These are phyloP conservation scores for Callorhinus ursinus DNA, from an alignment of 2,113 vertebrate genomes.

Conservation along the genomic window DNA sequence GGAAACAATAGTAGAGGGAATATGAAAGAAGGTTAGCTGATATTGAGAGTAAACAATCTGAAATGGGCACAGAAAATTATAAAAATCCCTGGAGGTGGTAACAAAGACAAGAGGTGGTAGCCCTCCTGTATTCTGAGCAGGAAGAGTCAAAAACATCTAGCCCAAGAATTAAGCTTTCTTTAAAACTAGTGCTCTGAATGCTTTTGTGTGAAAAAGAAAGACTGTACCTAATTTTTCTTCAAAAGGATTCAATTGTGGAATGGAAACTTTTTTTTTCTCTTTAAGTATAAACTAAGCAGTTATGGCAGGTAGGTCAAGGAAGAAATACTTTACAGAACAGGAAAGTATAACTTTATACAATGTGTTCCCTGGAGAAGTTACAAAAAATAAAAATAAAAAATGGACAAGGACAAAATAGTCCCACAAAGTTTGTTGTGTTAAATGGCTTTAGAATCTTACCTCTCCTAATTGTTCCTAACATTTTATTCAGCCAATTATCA, in stretches of 20 bases:
- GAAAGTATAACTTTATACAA: slow-evolving; percentile 70
- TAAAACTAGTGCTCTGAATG: slow-evolving; percentile 31
- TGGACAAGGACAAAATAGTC: slow-evolving; percentile 52
- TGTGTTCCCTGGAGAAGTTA: slow-evolving; percentile 47
- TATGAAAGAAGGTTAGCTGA: background rate
- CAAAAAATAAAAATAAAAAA: background rate
- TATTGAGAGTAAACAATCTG: background rate
- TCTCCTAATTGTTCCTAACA: slow-evolving; percentile 78
- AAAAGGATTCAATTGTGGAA: slow-evolving; percentile 50
- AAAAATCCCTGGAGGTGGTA: background rate
- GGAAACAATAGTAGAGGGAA: background rate
- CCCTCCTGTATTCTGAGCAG: slow-evolving; percentile 8
- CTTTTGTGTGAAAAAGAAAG: slow-evolving; percentile 64
- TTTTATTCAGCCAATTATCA: slow-evolving; percentile 78
- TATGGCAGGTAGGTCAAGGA: slow-evolving; percentile 74
- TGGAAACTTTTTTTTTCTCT: slow-evolving; percentile 70
- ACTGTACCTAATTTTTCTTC: slow-evolving; percentile 38
- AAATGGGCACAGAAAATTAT: background rate
- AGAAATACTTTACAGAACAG: slow-evolving; percentile 74
- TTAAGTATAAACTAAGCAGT: slow-evolving; percentile 66
- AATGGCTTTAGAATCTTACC: slow-evolving; percentile 67
- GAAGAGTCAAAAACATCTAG: slow-evolving; percentile 31
- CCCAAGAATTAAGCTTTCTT: slow-evolving; percentile 46
- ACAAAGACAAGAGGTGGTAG: slow-evolving; percentile 7
- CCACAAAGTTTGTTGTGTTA: slow-evolving; percentile 72